Evolutionary conservation across 2,888 invertebrate species (phyloP), one percentile per base, ranked within the genome.

Genomic region (Agriopis aurantiaria): DNA sequence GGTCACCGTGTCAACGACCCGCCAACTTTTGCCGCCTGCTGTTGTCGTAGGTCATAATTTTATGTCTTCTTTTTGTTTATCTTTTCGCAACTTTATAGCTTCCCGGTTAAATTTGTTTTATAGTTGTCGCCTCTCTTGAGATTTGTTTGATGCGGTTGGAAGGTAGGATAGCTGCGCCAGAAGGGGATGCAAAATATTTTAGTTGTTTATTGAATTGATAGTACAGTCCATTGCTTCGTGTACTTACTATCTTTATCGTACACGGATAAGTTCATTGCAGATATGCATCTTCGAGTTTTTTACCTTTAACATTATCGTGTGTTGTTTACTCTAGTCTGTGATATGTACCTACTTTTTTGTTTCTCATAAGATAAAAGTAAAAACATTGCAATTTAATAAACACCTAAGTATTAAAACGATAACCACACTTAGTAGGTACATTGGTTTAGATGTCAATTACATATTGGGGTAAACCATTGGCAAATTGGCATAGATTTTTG

Each of bases 11-110:
- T 90, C 93, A 91, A 92, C 86, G 93, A 93, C 93, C 93, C 89
- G 86, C 85, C 92, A 93, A 94, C 93, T 94, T 93, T 93, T 92
- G 92, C 93, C 92, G 92, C 91, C 90, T 91, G 90, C 90, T 91
- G 93, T 94, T 94, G 93, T 91, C 93, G 93, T 94, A 94, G 93
- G 93, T 94, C 93, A 93, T 93, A 92, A 94, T 93, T 94, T 94
- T 93, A 94, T 93, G 92, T 91, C 91, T 93, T 92, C 93, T 93
- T 94, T 93, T 93, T 93, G 93, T 94, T 93, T 94, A 93, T 93
- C 92, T 93, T 94, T 93, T 92, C 92, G 91, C 85, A 91, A 93
- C 89, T 92, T 93, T 92, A 92, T 91, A 86, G 89, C 88, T 87
- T 86, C 76, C 87, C 86, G 91, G 87, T 88, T 87, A 88, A 91